A percentile compares a stretch with the other conserved stretches of the same genome.
Conservation (phyloP, 2,888 invertebrate genomes). For the Torymus aiolomorphi region DNA sequence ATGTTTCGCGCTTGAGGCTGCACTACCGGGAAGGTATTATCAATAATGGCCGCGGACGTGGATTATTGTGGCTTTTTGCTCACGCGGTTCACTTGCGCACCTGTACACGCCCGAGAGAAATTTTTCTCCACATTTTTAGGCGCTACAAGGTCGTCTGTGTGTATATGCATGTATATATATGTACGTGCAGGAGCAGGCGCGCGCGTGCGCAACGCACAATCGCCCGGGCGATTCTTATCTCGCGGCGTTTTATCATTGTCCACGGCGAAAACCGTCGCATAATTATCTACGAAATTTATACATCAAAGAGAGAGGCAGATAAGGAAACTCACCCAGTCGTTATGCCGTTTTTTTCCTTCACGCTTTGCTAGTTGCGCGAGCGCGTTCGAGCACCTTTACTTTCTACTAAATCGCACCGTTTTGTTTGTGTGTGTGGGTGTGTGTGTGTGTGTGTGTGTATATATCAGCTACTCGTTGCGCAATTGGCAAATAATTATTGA, state of each 20-base stretch:
- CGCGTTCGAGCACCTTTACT: neutral
- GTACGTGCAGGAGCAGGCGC: neutral
- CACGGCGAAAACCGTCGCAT: constrained; percentile 12
- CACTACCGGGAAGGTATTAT: neutral
- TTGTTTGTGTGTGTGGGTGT: neutral
- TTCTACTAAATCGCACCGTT: constrained; percentile 10
- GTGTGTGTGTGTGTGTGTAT: neutral
- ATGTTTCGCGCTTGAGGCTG: constrained; percentile 1
- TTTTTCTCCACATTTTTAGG: too few species aligned
- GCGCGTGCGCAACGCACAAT: neutral
- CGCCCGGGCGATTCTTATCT: constrained; percentile 29
- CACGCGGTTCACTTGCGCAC: too few species aligned
- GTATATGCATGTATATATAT: too few species aligned
- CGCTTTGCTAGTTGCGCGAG: constrained; percentile 14
- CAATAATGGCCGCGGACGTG: neutral
- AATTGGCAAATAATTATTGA: neutral
- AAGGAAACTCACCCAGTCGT: neutral
- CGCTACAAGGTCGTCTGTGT: too few species aligned
- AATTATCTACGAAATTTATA: constrained; percentile 49
- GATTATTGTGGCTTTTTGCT: neutral
- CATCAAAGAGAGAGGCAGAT: constrained; percentile 11
- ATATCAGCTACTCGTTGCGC: neutral
- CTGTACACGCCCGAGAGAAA: too few species aligned
- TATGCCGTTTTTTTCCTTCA: constrained; percentile 23
- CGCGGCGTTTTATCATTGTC: constrained; percentile 35